These are phyloP conservation scores for Anniella stebbinsi DNA, from an alignment of 2,797 vertebrate species.

Conservation along the genomic window DNA sequence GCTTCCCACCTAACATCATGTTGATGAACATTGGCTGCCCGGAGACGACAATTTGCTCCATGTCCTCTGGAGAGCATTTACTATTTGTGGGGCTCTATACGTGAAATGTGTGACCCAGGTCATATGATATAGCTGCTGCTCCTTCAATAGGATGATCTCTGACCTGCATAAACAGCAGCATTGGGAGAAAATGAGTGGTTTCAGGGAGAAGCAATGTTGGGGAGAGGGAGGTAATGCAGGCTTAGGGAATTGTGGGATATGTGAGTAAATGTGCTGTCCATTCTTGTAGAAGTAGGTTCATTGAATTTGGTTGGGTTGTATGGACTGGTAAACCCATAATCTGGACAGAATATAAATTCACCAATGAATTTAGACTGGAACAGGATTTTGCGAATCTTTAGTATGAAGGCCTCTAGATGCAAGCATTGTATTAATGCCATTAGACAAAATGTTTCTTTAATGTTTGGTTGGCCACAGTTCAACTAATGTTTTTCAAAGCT, in stretches of 20 bases:
- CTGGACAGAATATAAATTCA: neutral
- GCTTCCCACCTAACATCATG: constrained; percentile 12
- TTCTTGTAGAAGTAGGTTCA: neutral
- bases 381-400: neutral
- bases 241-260: neutral
- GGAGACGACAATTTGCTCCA: constrained; percentile 60
- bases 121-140: constrained; percentile 21
- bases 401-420: neutral
- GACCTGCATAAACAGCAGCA: constrained; percentile 18
- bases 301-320: neutral
- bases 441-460: neutral
- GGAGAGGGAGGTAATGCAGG: neutral
- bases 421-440: neutral
- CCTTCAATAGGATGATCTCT: neutral
- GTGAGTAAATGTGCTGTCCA: constrained; percentile 2
- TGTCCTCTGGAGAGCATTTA: constrained; percentile 20
- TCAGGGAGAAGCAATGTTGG: neutral
- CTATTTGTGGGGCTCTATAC: neutral
- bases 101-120: neutral
- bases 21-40: constrained; percentile 6
- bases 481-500: neutral
- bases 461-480: neutral
- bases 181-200: neutral
- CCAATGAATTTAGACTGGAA: neutral
- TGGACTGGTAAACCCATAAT: neutral